A percentile compares a stretch with the other conserved stretches of the same genome.
These are phyloP conservation scores for Campoplex nolae DNA, from an alignment of 2,888 invertebrate species.

Conservation along the genomic window DNA sequence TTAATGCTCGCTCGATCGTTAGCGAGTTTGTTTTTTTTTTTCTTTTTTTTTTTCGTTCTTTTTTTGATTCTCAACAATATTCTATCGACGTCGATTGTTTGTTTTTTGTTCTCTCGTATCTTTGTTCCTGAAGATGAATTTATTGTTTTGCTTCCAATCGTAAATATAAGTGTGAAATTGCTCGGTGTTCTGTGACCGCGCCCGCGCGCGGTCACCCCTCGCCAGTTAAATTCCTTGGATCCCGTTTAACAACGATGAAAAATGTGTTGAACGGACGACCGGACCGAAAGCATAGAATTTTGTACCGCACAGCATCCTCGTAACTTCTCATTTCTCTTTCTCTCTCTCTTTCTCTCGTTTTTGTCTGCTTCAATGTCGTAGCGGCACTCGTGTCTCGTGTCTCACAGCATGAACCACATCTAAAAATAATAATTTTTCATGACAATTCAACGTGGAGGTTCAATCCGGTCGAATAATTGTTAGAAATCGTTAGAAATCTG, in stretches of 20 bases:
- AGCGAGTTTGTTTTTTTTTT: conserved; percentile 24
- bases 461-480: not conserved
- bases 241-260: conserved; percentile 1
- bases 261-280: conserved; percentile 28
- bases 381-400: conserved; percentile 32
- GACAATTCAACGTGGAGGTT: not conserved
- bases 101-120: not conserved
- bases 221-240: not conserved
- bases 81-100: conserved; percentile 9
- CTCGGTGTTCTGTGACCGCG: conserved; percentile 4
- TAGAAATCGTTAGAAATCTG: not conserved
- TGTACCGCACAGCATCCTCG: conserved; percentile 24
- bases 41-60: too few relatives aligned
- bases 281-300: conserved; percentile 1
- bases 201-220: not conserved
- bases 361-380: conserved; percentile 4
- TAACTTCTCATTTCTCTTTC: conserved; percentile 24
- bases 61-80: conserved; percentile 21
- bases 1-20: not conserved
- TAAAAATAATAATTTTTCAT: conserved; percentile 64
- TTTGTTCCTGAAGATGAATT: not conserved
- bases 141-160: conserved; percentile 2
- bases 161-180: conserved; percentile 28
- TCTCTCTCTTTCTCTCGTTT: not conserved
- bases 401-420: conserved; percentile 81